Evolutionary conservation across 2,797 vertebrate genomes (phyloP).

Genomic region (Danionella dracula): DNA sequence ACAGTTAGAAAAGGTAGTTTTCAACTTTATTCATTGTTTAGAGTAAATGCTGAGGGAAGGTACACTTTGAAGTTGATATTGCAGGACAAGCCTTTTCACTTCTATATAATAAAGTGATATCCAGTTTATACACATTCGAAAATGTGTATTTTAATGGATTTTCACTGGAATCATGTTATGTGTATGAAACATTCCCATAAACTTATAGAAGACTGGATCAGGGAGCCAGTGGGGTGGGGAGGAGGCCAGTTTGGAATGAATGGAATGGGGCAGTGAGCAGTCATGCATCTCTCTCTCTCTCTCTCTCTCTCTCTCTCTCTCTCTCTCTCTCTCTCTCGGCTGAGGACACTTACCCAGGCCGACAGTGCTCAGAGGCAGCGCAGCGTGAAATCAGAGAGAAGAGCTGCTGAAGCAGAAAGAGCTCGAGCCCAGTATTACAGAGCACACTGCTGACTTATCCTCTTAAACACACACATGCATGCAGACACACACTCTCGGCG

Average conservation of each 20-base stretch:
- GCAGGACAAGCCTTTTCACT: too few relatives aligned
- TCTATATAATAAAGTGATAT: too few relatives aligned
- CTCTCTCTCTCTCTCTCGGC: constrained; percentile 32
- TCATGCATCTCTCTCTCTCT: constrained; percentile 62
- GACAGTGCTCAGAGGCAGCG: constrained; percentile 67
- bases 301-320: constrained; percentile 31
- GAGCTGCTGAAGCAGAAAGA: constrained; percentile 77
- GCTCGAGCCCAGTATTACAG: constrained; percentile 74
- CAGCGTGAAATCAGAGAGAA: constrained; percentile 76
- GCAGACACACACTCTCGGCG: constrained; percentile 22
- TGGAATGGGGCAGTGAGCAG: constrained; percentile 71
- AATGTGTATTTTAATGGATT: too few relatives aligned
- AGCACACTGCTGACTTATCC: constrained; percentile 65
- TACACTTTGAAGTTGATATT: too few relatives aligned
- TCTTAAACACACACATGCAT: constrained; percentile 50
- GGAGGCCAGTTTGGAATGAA: constrained; percentile 65
- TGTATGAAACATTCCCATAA: not conserved
- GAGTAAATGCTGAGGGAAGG: too few relatives aligned
- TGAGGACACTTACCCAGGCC: constrained; percentile 61
- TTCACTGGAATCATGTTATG: too few relatives aligned
- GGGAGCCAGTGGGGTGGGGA: not conserved
- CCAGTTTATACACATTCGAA: too few relatives aligned
- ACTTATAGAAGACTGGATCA: constrained; percentile 5
- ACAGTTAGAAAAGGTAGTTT: too few relatives aligned
- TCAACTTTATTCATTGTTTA: too few relatives aligned